Percentiles rank a stretch among this genome's conserved stretches.
Conservation (phyloP, 2,797 vertebrate genomes). For the Ceryle rudis region DNA sequence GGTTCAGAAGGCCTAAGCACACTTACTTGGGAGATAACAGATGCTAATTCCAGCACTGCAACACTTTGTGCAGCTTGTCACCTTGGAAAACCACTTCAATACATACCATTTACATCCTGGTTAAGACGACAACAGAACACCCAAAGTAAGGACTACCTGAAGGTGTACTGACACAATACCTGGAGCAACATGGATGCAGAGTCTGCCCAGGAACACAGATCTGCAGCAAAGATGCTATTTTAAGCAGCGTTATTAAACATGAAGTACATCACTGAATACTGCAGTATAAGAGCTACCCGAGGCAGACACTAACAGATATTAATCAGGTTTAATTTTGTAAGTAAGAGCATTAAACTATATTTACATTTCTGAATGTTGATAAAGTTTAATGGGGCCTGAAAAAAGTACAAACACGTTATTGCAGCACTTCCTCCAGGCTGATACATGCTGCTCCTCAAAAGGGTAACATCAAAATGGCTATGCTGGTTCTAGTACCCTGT, state of each 20-base stretch:
- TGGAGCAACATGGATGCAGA: not conserved
- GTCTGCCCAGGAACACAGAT: not conserved
- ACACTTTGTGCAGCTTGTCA: not conserved
- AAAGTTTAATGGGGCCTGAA: not conserved
- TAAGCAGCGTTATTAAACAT: not conserved
- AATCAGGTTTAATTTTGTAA: not conserved
- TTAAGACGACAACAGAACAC: not conserved
- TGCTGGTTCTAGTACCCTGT: not conserved
- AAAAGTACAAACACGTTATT: not conserved
- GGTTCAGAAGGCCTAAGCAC: not conserved
- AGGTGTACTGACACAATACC: not conserved
- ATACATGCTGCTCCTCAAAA: not conserved
- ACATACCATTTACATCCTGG: not conserved
- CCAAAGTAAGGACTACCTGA: not conserved
- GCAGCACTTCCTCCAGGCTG: not conserved
- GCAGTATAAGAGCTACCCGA: not conserved
- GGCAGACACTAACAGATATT: not conserved
- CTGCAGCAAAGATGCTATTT: not conserved
- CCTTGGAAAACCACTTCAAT: not conserved
- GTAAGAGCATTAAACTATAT: not conserved
- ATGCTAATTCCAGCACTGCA: not conserved
- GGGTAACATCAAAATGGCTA: not conserved
- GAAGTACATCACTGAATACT: not conserved
- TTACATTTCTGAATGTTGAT: not conserved
- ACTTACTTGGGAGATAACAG: not conserved